Evolutionary conservation across 2,113 vertebrate genomes (phyloP).

Genomic region (Meles meles): DNA sequence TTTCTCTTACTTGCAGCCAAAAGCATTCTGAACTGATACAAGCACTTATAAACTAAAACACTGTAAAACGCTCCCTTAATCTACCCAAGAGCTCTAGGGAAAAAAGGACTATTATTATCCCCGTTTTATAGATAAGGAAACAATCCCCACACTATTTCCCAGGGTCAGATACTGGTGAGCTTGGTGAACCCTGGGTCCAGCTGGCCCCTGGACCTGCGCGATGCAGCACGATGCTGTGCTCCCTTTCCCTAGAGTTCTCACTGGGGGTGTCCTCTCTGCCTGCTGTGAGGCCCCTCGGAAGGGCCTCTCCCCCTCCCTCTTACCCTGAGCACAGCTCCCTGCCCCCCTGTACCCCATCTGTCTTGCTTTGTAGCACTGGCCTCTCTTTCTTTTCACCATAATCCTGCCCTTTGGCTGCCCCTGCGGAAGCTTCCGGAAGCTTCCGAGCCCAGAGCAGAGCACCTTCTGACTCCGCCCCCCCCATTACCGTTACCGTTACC

Average conservation of each 20-base stretch:
- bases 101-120: background rate
- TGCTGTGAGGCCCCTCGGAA: background rate
- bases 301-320: rapidly evolving
- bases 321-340: background rate
- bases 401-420: background rate
- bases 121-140: background rate
- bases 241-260: background rate
- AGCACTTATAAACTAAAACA: background rate
- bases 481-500: too few relatives aligned
- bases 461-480: rapidly evolving
- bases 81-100: too few relatives aligned
- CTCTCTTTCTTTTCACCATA: background rate
- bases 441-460: background rate
- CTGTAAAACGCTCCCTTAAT: background rate
- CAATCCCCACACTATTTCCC: background rate
- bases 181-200: background rate
- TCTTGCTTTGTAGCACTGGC: background rate
- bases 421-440: background rate
- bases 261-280: rapidly evolving
- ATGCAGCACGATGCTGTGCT: rapidly evolving
- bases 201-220: background rate
- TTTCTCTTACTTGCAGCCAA: background rate
- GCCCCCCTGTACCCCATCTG: rapidly evolving
- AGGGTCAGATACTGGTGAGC: background rate
- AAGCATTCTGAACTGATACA: background rate